phyloP scores from a whole-genome alignment of 2,888 invertebrate genomes.

The Heliconius erato region DNA sequence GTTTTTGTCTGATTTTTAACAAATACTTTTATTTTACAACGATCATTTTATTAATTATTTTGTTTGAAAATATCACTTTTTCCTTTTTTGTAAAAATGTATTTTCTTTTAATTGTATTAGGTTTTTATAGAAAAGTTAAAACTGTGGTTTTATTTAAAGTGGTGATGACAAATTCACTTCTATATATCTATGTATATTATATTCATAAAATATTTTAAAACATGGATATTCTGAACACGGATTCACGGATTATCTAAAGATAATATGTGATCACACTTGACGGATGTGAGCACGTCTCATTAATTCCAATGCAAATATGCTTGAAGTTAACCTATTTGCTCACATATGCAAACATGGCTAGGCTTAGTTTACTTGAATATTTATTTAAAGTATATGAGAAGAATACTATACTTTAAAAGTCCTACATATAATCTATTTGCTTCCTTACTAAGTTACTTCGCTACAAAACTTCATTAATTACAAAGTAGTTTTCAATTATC shows the following conservation, averaged over 20 bases:
- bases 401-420: not conserved
- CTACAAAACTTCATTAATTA: not conserved
- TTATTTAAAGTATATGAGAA: slow-evolving; percentile 14
- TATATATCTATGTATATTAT: not conserved
- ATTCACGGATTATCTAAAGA: slow-evolving; percentile 9
- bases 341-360: slow-evolving; percentile 43
- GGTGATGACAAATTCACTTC: not conserved
- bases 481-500: not conserved
- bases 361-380: slow-evolving; percentile 26
- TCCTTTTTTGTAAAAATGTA: too few relatives aligned
- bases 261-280: slow-evolving; percentile 48
- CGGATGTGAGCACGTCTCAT: slow-evolving; percentile 56
- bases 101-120: too few relatives aligned
- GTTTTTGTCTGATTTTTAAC: too few relatives aligned
- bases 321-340: slow-evolving; percentile 51
- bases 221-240: not conserved
- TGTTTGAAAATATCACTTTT: too few relatives aligned
- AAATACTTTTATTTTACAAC: too few relatives aligned
- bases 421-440: not conserved
- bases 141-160: too few relatives aligned
- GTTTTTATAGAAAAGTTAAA: too few relatives aligned
- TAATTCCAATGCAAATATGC: slow-evolving; percentile 56
- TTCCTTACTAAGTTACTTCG: not conserved
- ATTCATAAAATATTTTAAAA: slow-evolving; percentile 9
- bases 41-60: too few relatives aligned